A percentile compares a stretch with the other conserved stretches of the same genome.
Conservation (phyloP, 2,888 invertebrate species). For the Antheraea yamamai region DNA sequence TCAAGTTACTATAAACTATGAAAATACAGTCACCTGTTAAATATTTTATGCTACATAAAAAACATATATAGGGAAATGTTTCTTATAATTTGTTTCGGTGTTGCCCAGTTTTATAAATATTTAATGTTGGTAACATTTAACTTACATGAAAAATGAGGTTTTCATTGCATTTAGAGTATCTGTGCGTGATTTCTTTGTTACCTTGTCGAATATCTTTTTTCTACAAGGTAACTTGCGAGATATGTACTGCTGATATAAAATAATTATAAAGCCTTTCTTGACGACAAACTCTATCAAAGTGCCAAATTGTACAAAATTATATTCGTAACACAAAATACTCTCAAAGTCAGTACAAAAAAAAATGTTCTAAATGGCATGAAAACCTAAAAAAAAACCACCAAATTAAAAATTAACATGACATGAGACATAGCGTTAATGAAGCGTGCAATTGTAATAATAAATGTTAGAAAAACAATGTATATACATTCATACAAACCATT, state of each 20-base stretch:
- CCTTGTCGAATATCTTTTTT: neutral
- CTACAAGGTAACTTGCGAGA: neutral
- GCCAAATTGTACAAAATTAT: too few relatives aligned
- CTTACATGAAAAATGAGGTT: neutral
- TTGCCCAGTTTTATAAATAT: neutral
- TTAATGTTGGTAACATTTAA: neutral
- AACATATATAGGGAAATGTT: neutral
- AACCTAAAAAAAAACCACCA: constrained; percentile 23
- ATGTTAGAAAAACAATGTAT: neutral
- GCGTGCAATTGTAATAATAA: constrained; percentile 15
- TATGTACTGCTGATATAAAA: neutral
- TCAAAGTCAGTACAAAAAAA: neutral
- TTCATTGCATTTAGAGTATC: neutral
- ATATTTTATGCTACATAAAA: neutral
- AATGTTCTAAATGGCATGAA: neutral
- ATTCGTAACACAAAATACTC: neutral
- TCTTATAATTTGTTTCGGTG: neutral
- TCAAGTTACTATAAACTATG: too few relatives aligned
- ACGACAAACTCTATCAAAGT: neutral
- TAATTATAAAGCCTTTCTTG: neutral
- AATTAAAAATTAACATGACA: neutral
- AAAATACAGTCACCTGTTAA: too few relatives aligned
- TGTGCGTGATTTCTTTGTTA: neutral
- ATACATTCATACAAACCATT: neutral
- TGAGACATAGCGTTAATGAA: constrained; percentile 27